phyloP scores from a whole-genome alignment of 2,113 vertebrate genomes.

The Alethe diademata region DNA sequence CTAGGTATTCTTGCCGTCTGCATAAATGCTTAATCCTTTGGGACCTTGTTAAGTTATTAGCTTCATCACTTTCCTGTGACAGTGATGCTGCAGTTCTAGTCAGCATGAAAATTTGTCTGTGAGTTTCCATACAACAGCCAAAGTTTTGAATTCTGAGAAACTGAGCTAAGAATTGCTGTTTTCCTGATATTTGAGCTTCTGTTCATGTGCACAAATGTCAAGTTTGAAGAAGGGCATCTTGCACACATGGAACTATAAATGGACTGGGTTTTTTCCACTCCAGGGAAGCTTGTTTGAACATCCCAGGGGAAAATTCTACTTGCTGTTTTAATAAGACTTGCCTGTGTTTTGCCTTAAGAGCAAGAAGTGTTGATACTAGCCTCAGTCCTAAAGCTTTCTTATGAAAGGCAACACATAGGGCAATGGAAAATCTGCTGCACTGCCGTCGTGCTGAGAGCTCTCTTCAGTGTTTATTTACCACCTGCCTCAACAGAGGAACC shows the following conservation, averaged over 20 bases:
- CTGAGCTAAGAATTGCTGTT: neutral
- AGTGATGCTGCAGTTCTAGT: neutral
- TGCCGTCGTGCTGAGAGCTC: neutral
- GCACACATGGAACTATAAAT: neutral
- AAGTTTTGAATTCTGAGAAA: neutral
- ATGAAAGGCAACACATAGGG: neutral
- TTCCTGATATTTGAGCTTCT: neutral
- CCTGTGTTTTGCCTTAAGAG: neutral
- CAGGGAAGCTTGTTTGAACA: neutral
- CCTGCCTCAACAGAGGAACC: neutral
- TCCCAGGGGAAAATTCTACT: neutral
- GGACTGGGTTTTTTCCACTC: neutral
- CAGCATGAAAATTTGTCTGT: neutral
- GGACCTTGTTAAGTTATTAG: neutral
- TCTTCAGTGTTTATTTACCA: slow-evolving; percentile 22
- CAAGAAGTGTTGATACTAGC: neutral
- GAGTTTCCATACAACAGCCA: neutral
- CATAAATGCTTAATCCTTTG: neutral
- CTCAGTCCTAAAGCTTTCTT: neutral
- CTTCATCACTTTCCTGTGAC: neutral
- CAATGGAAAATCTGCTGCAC: neutral
- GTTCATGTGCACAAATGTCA: neutral
- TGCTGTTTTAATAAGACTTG: neutral
- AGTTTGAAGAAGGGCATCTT: neutral
- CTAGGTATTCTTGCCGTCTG: neutral